Percentiles rank a stretch among this genome's conserved stretches.
These are phyloP conservation scores for Puma concolor DNA, from an alignment of 2,113 vertebrate species.

Conservation along the genomic window DNA sequence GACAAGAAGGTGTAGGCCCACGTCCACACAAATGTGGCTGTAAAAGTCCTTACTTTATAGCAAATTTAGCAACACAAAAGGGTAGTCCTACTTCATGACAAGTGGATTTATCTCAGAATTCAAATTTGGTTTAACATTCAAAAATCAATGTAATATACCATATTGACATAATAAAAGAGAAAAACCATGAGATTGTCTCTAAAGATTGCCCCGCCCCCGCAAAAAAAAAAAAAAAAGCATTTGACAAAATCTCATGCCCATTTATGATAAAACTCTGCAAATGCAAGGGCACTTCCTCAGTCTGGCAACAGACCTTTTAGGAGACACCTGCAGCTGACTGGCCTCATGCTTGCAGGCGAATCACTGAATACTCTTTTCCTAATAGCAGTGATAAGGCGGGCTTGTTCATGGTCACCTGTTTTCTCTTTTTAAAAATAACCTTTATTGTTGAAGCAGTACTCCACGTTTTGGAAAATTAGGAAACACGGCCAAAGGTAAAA, in stretches of 20 bases:
- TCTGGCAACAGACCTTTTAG: neutral
- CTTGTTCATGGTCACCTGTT: no score
- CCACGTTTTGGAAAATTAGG: neutral
- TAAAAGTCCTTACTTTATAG: neutral
- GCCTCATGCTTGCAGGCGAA: neutral
- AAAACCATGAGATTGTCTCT: neutral
- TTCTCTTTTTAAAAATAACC: neutral
- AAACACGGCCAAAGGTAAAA: neutral
- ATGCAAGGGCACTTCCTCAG: no score
- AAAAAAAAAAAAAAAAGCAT: neutral
- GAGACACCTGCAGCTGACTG: neutral
- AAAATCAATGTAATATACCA: neutral
- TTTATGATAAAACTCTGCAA: neutral
- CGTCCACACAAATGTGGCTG: neutral
- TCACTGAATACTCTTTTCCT: no score
- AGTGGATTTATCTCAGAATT: neutral
- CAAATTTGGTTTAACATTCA: neutral
- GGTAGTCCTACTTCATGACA: neutral
- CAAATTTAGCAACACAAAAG: neutral
- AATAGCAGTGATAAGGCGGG: fast-evolving
- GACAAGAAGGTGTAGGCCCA: no score
- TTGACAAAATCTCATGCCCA: neutral
- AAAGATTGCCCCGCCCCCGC: neutral
- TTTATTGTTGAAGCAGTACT: neutral
- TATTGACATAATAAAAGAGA: neutral